Percentiles rank a stretch among this genome's conserved stretches.
These are phyloP conservation scores for Xanthia togata DNA, from an alignment of 2,888 invertebrate species.

Conservation along the genomic window DNA sequence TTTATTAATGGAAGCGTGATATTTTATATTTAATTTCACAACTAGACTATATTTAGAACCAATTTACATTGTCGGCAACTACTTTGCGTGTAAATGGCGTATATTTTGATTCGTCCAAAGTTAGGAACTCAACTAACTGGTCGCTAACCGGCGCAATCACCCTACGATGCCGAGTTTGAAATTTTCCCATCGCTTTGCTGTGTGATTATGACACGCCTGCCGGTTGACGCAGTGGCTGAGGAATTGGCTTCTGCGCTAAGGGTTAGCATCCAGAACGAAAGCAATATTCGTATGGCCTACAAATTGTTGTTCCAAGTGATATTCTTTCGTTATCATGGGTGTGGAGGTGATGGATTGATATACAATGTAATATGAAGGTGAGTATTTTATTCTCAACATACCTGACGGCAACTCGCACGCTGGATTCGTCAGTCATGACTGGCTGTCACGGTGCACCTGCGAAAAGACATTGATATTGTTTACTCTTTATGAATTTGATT, in stretches of 20 bases:
- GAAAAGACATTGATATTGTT: slow-evolving; percentile 49
- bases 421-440: slow-evolving; percentile 92
- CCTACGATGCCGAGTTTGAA: not conserved
- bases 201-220: not conserved
- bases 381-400: slow-evolving; percentile 69
- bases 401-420: slow-evolving; percentile 93
- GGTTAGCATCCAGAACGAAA: not conserved
- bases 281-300: not conserved
- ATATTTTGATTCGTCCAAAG: too few relatives aligned
- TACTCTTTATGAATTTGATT: not conserved
- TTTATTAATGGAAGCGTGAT: too few relatives aligned
- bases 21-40: too few relatives aligned
- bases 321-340: not conserved
- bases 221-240: too few relatives aligned
- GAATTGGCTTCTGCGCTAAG: not conserved
- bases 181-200: not conserved
- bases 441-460: slow-evolving; percentile 79
- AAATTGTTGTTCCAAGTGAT: not conserved
- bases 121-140: too few relatives aligned
- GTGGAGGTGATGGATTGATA: not conserved
- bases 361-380: not conserved
- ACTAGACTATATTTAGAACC: too few relatives aligned
- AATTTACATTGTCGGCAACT: too few relatives aligned
- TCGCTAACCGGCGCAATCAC: too few relatives aligned
- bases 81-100: too few relatives aligned